Base-by-base conservation (phyloP, 2,888 invertebrate species). In the Andrena praecox region DNA sequence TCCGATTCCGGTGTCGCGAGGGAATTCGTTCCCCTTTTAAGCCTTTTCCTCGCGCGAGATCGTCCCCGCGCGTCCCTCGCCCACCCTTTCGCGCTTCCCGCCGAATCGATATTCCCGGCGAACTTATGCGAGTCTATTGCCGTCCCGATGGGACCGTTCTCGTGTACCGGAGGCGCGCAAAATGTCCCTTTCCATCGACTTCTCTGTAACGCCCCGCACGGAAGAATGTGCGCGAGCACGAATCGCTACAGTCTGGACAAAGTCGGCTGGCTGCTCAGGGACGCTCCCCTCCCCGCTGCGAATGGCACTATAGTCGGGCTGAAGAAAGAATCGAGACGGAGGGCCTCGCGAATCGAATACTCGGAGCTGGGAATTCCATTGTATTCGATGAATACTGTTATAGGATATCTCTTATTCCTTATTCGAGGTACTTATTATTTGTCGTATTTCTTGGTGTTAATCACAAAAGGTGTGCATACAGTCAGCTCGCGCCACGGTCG, bases 71-170 rank as follows among this genome's bases (percentile, higher is more conserved):
- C 42, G 29, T 10, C 42, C 20, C 29, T 35, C 48, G 27, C 24
- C n/a, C n/a, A 48, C 24, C 31, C 48, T 77, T 56, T 59, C 20
- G 7, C 50, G 33, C 5, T 24, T 24, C 27, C 10, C 35, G 10
- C 29, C 50, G 59, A 77, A 73, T 73, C 73, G 73, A 77, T 73
- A 77, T 35, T 48, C 31, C 77, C 12, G 63, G 16, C 56, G 33
- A 66, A 73, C 27, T 35, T 73, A 42, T n/a, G 50, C 59, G 59
- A 8, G 35, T 35, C 60, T 60, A 66, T 73, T 60, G 60, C 10
- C 12, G 27, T 56, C 71, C 54, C 76, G 4, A 12, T 42, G 76
- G 63, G 56, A 48, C 24, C 63, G 10, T 70, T 33, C 35, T 27
- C 12, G 27, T 20, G n/a, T n/a, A 33, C 4, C 4, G 48, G 42